A percentile compares a stretch with the other conserved stretches of the same genome.
These are phyloP conservation scores for Metellina segmentata DNA, from an alignment of 2,888 invertebrate species.

Conservation along the genomic window DNA sequence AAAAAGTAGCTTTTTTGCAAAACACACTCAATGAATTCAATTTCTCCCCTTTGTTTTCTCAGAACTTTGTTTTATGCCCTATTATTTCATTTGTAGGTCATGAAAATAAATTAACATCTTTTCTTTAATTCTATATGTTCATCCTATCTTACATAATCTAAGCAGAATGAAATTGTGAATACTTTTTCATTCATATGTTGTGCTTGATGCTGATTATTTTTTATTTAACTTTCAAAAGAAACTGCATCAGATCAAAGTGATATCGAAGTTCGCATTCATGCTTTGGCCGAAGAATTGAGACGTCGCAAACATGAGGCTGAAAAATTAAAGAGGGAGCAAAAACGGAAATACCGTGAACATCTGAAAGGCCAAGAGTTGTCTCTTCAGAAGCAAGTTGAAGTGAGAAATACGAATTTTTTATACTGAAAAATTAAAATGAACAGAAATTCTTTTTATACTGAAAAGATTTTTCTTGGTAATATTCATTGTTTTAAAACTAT, in stretches of 20 bases:
- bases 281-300: conserved; percentile 83
- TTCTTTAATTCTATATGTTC: too few species aligned
- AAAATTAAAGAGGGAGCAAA: conserved; percentile 82
- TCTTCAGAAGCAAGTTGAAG: conserved; percentile 83
- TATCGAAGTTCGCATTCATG: conserved; percentile 82
- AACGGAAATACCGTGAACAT: conserved; percentile 81
- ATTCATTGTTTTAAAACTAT: not conserved
- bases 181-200: too few species aligned
- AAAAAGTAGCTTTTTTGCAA: too few species aligned
- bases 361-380: conserved; percentile 83
- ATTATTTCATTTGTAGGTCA: too few species aligned
- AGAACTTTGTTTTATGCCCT: too few species aligned
- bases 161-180: too few species aligned
- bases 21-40: too few species aligned
- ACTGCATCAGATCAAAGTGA: conserved; percentile 83
- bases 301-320: conserved; percentile 82
- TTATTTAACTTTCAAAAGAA: conserved; percentile 79
- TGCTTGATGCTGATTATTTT: too few species aligned
- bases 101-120: too few species aligned
- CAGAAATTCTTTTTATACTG: not conserved
- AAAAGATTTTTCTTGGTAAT: not conserved
- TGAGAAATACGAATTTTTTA: conserved; percentile 67
- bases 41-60: too few species aligned
- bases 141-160: too few species aligned
- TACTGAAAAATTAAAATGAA: not conserved